phyloP scores from a whole-genome alignment of 2,888 invertebrate genomes.

The Rosalia funebris region DNA sequence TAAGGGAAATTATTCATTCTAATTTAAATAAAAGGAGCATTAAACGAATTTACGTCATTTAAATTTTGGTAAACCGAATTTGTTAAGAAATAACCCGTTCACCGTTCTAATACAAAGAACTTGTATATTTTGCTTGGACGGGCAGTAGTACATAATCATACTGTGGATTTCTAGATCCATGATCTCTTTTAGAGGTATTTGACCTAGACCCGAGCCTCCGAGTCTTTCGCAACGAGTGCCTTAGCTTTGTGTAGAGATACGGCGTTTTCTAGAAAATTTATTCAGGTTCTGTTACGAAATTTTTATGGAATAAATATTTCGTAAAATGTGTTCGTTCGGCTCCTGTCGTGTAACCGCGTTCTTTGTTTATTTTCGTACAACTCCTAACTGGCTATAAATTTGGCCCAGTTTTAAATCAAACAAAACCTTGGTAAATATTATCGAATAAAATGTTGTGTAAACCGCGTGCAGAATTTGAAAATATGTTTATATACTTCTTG shows the following conservation, averaged over 20 bases:
- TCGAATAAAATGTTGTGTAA: constrained; percentile 7
- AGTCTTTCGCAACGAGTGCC: constrained; percentile 23
- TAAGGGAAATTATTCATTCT: too few species aligned
- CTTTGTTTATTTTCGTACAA: constrained; percentile 18
- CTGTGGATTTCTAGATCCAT: constrained; percentile 19
- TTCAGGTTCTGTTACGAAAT: constrained; percentile 16
- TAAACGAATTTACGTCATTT: too few species aligned
- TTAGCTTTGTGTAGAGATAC: constrained; percentile 13
- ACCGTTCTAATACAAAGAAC: constrained; percentile 18
- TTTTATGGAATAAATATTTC: constrained; percentile 6
- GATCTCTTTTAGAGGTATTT: constrained; percentile 21
- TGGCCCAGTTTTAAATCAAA: constrained; percentile 4
- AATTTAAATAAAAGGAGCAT: too few species aligned
- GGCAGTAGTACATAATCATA: constrained; percentile 10
- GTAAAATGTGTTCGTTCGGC: constrained; percentile 1
- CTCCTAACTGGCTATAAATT: constrained; percentile 7
- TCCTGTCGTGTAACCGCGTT: not conserved
- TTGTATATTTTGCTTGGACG: constrained; percentile 1
- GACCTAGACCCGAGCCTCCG: constrained; percentile 28
- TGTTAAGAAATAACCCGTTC: not conserved
- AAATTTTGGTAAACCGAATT: too few species aligned
- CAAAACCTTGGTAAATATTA: constrained; percentile 9
- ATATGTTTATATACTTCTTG: not conserved
- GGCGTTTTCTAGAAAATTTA: constrained; percentile 17
- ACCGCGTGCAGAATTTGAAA: not conserved